phyloP scores from a whole-genome alignment of 2,888 invertebrate genomes.

The Macaria liturata region DNA sequence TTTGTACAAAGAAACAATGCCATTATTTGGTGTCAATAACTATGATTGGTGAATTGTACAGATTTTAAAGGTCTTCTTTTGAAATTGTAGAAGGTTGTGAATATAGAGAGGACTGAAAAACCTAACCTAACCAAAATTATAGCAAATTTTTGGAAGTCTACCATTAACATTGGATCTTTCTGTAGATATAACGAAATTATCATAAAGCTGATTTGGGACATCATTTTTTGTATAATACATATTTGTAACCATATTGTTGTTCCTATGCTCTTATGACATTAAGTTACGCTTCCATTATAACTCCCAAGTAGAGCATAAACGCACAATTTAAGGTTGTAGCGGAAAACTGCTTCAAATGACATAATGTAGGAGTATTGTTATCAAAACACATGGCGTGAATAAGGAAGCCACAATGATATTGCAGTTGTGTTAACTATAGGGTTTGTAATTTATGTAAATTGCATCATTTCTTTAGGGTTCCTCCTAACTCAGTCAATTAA shows the following conservation, averaged over 20 bases:
- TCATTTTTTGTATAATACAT: no score
- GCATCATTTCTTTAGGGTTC: no score
- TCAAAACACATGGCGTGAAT: constrained; percentile 11
- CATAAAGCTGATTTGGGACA: no score
- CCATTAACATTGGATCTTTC: no score
- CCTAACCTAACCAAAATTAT: no score
- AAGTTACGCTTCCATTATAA: constrained; percentile 8
- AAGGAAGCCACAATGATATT: constrained; percentile 12
- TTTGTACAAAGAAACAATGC: constrained; percentile 16
- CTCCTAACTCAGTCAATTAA: no score
- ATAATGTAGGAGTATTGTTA: constrained; percentile 10
- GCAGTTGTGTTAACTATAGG: neutral
- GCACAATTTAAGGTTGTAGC: constrained; percentile 14
- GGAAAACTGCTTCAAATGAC: constrained; percentile 21
- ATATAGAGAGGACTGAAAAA: no score
- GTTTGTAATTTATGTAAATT: no score
- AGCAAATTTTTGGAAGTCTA: no score
- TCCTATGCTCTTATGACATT: constrained; percentile 12
- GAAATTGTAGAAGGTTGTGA: constrained; percentile 2
- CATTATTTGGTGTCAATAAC: constrained; percentile 22
- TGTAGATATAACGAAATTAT: no score
- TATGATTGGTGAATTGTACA: constrained; percentile 15
- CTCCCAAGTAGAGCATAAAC: constrained; percentile 22
- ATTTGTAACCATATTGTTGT: no score
- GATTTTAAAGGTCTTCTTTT: constrained; percentile 7